Conservation (phyloP, 53 echinoderm and acorn worm genomes). For the Temnopleurus reevesii region DNA sequence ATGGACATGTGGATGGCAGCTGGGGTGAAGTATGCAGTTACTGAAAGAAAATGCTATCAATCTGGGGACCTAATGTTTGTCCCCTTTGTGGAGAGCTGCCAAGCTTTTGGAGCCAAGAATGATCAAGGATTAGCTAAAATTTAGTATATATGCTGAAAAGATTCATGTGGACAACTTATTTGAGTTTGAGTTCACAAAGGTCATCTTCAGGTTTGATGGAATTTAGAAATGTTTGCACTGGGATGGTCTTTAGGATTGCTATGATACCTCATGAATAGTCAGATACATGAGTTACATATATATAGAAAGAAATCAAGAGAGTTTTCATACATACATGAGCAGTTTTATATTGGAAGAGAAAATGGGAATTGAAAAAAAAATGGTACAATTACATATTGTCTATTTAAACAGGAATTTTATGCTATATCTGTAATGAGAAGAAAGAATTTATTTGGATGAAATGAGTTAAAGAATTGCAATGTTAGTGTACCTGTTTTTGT, state of each 20-base stretch:
- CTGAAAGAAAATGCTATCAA: neutral
- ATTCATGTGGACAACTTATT: neutral
- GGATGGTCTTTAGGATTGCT: neutral
- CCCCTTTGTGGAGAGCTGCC: neutral
- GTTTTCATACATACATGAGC: too few relatives aligned
- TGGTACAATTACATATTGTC: too few relatives aligned
- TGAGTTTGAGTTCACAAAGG: neutral
- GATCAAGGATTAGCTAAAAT: neutral
- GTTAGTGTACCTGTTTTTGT: too few relatives aligned
- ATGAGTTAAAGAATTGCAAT: too few relatives aligned
- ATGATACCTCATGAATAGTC: too few relatives aligned
- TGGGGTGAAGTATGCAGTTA: neutral
- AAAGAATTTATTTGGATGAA: too few relatives aligned
- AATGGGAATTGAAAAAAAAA: too few relatives aligned
- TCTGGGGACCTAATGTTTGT: neutral
- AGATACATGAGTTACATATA: too few relatives aligned
- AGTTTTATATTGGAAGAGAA: too few relatives aligned
- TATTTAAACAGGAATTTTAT: too few relatives aligned
- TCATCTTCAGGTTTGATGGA: neutral
- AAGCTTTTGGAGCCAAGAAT: neutral
- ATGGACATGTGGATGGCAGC: slow-evolving; percentile 5
- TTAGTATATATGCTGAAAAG: neutral
- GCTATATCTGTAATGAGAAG: too few relatives aligned
- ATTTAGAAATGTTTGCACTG: neutral
- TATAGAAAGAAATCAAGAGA: too few relatives aligned